phyloP scores from a whole-genome alignment of 2,113 vertebrate genomes.

The Dendrocopos noguchii region DNA sequence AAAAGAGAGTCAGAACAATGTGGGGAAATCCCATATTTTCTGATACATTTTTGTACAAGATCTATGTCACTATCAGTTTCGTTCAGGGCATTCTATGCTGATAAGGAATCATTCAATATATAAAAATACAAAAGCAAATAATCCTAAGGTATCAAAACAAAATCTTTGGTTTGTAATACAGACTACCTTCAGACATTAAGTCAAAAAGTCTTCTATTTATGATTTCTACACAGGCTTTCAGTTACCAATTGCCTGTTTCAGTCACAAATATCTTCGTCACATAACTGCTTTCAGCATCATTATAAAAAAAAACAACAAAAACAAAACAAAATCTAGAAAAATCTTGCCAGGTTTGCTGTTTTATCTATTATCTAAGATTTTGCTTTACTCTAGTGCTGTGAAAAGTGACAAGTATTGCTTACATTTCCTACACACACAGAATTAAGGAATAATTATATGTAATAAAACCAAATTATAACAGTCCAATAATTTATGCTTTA shows the following conservation, averaged over 20 bases:
- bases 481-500: background rate
- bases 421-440: background rate
- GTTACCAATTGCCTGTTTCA: background rate
- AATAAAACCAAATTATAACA: background rate
- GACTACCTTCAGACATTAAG: background rate
- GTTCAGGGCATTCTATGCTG: background rate
- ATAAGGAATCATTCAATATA: background rate
- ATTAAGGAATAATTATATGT: background rate
- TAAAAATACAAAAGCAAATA: background rate
- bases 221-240: background rate
- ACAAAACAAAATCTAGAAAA: background rate
- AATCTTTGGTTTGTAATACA: background rate
- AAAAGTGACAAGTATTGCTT: background rate
- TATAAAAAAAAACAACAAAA: background rate
- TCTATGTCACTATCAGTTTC: background rate
- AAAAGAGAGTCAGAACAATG: background rate
- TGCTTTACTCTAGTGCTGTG: background rate
- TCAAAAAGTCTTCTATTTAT: background rate
- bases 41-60: background rate
- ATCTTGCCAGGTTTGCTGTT: background rate
- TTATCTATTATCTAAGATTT: background rate
- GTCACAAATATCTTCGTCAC: background rate
- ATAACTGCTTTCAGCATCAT: background rate
- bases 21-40: background rate
- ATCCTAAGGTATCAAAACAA: background rate